Percentiles rank a stretch among this genome's conserved stretches.
These are phyloP conservation scores for Dione juno DNA, from an alignment of 2,888 invertebrate genomes.

Conservation along the genomic window DNA sequence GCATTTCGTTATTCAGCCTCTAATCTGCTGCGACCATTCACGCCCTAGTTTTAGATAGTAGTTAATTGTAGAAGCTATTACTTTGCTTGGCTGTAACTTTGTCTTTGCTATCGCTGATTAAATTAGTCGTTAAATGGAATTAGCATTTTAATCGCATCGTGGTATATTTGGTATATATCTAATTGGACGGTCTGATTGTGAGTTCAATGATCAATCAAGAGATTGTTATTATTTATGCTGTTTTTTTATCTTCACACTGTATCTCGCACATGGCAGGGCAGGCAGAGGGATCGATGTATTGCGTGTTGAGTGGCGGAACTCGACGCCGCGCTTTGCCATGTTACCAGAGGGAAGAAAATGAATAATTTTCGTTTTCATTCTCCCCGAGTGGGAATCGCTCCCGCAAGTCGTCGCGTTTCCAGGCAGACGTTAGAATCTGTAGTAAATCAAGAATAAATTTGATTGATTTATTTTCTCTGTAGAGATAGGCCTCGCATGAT, in stretches of 20 bases:
- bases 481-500: no score
- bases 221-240: no score
- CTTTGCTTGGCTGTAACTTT: conserved; percentile 23
- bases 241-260: no score
- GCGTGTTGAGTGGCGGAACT: background rate
- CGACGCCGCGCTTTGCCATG: background rate
- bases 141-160: conserved; percentile 7
- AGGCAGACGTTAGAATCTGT: no score
- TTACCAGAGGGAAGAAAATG: no score
- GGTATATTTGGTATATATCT: background rate
- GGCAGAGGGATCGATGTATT: background rate
- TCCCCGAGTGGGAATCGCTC: no score
- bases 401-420: no score
- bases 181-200: background rate
- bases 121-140: conserved; percentile 19
- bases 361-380: no score
- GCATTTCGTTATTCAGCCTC: conserved; percentile 30
- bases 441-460: no score
- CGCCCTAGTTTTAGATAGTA: conserved; percentile 32
- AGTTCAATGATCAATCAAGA: no score
- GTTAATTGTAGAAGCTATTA: conserved; percentile 28
- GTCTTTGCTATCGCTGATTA: conserved; percentile 9
- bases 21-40: conserved; percentile 32
- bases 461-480: no score
- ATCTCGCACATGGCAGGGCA: no score